Evolutionary conservation across 2,113 vertebrate genomes (phyloP), one percentile per base, ranked within the genome.

Genomic region (Podilymbus podiceps): DNA sequence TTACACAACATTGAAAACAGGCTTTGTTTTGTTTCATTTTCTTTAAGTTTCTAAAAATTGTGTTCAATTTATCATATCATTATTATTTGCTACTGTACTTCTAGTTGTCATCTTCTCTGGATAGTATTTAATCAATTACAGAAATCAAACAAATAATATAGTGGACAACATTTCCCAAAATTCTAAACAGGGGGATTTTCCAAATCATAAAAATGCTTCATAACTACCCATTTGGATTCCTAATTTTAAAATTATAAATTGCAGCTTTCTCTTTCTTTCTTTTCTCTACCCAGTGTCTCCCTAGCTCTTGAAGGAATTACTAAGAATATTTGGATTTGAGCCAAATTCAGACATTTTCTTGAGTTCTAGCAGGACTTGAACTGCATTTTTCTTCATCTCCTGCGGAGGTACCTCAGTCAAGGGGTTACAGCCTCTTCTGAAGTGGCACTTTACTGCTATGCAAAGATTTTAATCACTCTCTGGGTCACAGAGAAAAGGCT

Each of bases 21-120:
- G 3, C 15, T 79, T 80, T 74, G 20, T 11, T 94, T 89, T 52
- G 3, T 74, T 89, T 89, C 9, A 38, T 83, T 93, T 91, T 69
- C 66, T 76, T 88, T 69, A 78, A 55, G 47, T 93, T 95, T 87
- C 40, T 79, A 79, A 93, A 91, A 78, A 75, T 46, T 67, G 8
- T 50, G 35, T 68, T 77, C 76, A 73, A 95, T 96, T 95, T 90
- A 89, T 97, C 94, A 90, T 92, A 89, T 74, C n/a, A 56, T 76
- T 96, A 93, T 96, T 96, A 89, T 96, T 95, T 90, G 96, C 96
- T 96, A 96, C 93, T 95, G 90, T 90, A 62, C 49, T 95, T 94
- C 50, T 35, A 42, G 28, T 64, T 90, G 76, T 89, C 85, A 88
- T 94, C 63, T 95, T 93, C 67, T 87, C 46, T 1, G 44, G 22